Evolutionary conservation across 1,140 invertebrate genomes (phyloP), one percentile per base, ranked within the genome.

Genomic region (Paralvinella palmiformis): DNA sequence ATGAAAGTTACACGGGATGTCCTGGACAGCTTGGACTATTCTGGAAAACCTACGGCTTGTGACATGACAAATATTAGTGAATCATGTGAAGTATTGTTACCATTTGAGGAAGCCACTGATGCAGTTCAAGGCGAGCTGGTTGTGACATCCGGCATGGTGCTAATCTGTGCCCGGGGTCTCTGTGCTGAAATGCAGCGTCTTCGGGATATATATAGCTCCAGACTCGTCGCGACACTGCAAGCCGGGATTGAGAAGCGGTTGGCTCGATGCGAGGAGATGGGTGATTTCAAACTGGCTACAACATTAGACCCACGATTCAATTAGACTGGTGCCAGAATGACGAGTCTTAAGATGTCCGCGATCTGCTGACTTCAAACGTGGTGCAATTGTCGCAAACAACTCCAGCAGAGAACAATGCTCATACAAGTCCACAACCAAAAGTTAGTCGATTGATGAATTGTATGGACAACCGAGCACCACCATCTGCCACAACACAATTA

Each of bases 291-390:
- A 31, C 31, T 56, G 53, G 53, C 24, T n/a, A 56, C 53, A 32
- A 56, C 31, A 29, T 31, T 6, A n/a, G 53, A 56, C 31, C 53
- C 53, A 22, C 22, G 53, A 22, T 56, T 56, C 53, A 56, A 56
- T 29, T 56, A 6, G 4, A 56, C 53, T 56, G 53, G 53, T 56
- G 53, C 13, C n/a, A 48, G n/a, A 24, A 48, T n/a, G 27, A 24
- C n/a, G 3, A 48, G 45, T n/a, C n/a, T n/a, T 5, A n/a, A 48
- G 45, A 48, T n/a, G 27, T 48, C n/a, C 20, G 27, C 20, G 45
- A n/a, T 24, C 45, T 48, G 45, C 45, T 48, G n/a, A 48, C 45
- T 48, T 22, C n/a, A 24, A n/a, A 22, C n/a, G 15, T 48, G n/a
- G 13, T 24, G 20, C 45, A n/a, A 15, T 24, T 22, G 45, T n/a